Evolutionary conservation across 1,140 invertebrate species (phyloP).

Genomic region (Drosophila carrolli): DNA sequence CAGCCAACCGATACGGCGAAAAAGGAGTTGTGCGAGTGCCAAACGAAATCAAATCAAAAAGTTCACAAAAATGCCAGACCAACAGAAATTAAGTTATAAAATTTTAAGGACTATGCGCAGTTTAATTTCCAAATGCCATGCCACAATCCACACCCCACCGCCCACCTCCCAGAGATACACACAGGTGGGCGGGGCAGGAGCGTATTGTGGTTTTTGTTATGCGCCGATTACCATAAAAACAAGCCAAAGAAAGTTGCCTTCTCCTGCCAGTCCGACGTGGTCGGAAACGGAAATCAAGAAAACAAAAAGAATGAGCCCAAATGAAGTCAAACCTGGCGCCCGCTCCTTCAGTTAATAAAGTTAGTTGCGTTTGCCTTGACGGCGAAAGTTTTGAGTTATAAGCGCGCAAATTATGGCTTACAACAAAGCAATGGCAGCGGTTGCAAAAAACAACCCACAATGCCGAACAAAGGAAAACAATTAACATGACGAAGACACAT

Average conservation of each 20-base stretch:
- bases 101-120: conserved; percentile 77
- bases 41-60: conserved; percentile 79
- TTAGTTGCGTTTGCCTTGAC: conserved; percentile 71
- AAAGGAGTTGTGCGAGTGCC: conserved; percentile 43
- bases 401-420: conserved; percentile 79
- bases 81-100: conserved; percentile 83
- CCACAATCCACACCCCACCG: conserved; percentile 22
- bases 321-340: conserved; percentile 67
- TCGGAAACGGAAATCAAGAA: conserved; percentile 79
- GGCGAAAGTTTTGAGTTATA: conserved; percentile 72
- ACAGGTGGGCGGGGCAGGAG: conserved; percentile 51
- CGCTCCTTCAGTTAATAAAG: conserved; percentile 72
- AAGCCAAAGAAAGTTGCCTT: conserved; percentile 64
- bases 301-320: conserved; percentile 78
- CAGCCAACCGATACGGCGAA: conserved; percentile 17
- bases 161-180: conserved; percentile 11
- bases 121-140: conserved; percentile 80
- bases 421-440: conserved; percentile 43
- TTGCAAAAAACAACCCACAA: conserved; percentile 35
- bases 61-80: conserved; percentile 78
- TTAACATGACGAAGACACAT: conserved; percentile 82
- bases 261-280: conserved; percentile 14
- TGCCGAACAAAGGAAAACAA: conserved; percentile 67
- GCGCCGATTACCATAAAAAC: conserved; percentile 76
- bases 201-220: conserved; percentile 52